Conservation (phyloP, 2,888 invertebrate genomes). For the Odontomyia ornata region DNA sequence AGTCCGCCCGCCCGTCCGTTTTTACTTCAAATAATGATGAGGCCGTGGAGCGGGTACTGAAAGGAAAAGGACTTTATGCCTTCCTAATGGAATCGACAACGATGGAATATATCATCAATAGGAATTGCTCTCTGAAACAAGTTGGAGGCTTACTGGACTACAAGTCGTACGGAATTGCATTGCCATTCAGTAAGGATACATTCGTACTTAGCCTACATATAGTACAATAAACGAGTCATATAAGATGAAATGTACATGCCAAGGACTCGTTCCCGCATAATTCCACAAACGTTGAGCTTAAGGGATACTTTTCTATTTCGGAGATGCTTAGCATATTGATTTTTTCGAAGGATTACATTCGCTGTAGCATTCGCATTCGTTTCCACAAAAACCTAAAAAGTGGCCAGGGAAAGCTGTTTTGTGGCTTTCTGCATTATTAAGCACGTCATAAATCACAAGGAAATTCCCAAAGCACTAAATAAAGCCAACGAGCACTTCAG, state of each 20-base stretch:
- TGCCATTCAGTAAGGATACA: slow-evolving; percentile 80
- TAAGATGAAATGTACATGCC: no score
- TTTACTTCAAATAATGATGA: slow-evolving; percentile 82
- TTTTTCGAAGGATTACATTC: no score
- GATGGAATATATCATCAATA: slow-evolving; percentile 87
- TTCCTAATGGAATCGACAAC: slow-evolving; percentile 97
- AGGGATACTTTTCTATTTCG: slow-evolving; percentile 24
- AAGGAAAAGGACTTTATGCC: slow-evolving; percentile 81
- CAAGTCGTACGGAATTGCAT: slow-evolving; percentile 93
- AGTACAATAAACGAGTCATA: no score
- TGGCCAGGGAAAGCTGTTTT: neutral
- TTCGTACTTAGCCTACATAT: no score
- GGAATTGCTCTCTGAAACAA: slow-evolving; percentile 81
- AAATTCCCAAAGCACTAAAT: no score
- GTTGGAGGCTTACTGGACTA: slow-evolving; percentile 84
- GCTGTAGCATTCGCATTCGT: no score
- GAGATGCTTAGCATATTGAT: no score
- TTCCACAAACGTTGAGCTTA: neutral
- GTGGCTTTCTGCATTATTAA: neutral
- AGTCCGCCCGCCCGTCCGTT: slow-evolving; percentile 79
- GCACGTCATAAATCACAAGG: neutral
- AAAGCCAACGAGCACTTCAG: no score
- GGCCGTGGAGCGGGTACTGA: slow-evolving; percentile 82
- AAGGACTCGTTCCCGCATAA: neutral
- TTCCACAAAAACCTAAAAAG: neutral